phyloP scores from a whole-genome alignment of 2,888 invertebrate species.

The Ptychoptera contaminata region DNA sequence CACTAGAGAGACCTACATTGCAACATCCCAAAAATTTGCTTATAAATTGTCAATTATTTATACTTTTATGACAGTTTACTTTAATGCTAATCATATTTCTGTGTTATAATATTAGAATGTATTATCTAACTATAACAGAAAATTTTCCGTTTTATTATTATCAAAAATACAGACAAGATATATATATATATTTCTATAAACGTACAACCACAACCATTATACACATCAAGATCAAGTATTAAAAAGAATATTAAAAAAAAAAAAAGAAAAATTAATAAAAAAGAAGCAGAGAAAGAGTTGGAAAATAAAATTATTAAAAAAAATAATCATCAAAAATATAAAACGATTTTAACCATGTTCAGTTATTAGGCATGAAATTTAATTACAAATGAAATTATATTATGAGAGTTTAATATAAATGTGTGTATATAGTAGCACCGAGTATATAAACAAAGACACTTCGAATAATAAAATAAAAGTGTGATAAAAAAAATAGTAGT shows the following conservation, averaged over 20 bases:
- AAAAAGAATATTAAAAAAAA: too few relatives aligned
- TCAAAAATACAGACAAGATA: too few relatives aligned
- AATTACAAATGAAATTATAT: not conserved
- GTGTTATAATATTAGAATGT: slow-evolving; percentile 10
- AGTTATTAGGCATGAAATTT: not conserved
- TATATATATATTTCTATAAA: not conserved
- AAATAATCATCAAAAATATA: not conserved
- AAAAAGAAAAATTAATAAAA: not conserved
- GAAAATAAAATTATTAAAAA: not conserved
- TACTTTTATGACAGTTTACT: slow-evolving; percentile 13
- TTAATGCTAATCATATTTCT: slow-evolving; percentile 10
- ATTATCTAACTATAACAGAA: slow-evolving; percentile 13
- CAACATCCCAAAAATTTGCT: slow-evolving; percentile 10
- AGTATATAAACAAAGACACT: not conserved
- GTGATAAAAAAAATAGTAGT: not conserved
- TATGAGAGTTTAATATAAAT: not conserved
- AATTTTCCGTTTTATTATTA: slow-evolving; percentile 8
- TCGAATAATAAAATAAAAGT: too few relatives aligned
- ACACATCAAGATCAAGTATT: not conserved
- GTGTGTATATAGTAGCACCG: not conserved
- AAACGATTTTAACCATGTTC: not conserved
- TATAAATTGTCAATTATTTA: slow-evolving; percentile 15
- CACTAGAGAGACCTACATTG: slow-evolving; percentile 12
- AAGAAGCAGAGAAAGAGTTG: not conserved
- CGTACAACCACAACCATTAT: slow-evolving; percentile 1